A percentile compares a stretch with the other conserved stretches of the same genome.
Evolutionary conservation across 2,888 invertebrate species (phyloP).

Genomic region (Conomelus anceps): DNA sequence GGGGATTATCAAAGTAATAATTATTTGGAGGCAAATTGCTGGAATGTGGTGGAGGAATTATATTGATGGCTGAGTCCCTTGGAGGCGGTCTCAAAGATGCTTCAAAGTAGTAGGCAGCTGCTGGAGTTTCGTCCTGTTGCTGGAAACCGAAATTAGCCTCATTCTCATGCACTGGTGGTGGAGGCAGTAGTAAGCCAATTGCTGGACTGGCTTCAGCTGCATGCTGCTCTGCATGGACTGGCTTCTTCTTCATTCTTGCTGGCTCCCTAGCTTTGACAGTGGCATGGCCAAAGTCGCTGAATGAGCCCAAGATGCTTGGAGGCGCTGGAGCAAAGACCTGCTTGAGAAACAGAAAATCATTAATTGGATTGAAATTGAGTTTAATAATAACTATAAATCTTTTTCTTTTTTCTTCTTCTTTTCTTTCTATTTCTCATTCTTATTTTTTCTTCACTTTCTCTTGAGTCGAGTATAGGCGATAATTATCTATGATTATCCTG

Average conservation of each 20-base stretch:
- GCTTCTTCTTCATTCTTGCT: constrained; percentile 45
- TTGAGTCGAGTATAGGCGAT: too few relatives aligned
- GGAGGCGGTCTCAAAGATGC: constrained; percentile 30
- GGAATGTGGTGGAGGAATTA: constrained; percentile 22
- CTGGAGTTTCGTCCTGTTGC: constrained; percentile 18
- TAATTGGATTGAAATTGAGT: too few relatives aligned
- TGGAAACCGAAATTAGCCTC: background rate
- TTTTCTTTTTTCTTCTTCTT: too few relatives aligned
- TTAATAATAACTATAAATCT: too few relatives aligned
- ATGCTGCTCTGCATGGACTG: constrained; percentile 35
- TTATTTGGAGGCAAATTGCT: constrained; percentile 26
- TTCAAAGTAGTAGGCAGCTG: constrained; percentile 26
- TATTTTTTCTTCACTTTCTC: too few relatives aligned
- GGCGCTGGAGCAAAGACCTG: constrained; percentile 35
- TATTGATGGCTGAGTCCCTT: constrained; percentile 20
- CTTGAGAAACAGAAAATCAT: background rate
- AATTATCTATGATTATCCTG: too few relatives aligned
- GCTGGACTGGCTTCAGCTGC: constrained; percentile 17
- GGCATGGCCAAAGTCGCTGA: constrained; percentile 54
- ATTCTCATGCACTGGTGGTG: constrained; percentile 17
- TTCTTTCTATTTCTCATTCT: too few relatives aligned
- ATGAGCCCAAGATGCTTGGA: constrained; percentile 46
- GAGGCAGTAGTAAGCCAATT: constrained; percentile 8
- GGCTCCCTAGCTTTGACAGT: constrained; percentile 50
- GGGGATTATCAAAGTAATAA: constrained; percentile 26